These are phyloP conservation scores for Lepas anatifera DNA, from an alignment of 2,888 invertebrate genomes.

Conservation along the genomic window DNA sequence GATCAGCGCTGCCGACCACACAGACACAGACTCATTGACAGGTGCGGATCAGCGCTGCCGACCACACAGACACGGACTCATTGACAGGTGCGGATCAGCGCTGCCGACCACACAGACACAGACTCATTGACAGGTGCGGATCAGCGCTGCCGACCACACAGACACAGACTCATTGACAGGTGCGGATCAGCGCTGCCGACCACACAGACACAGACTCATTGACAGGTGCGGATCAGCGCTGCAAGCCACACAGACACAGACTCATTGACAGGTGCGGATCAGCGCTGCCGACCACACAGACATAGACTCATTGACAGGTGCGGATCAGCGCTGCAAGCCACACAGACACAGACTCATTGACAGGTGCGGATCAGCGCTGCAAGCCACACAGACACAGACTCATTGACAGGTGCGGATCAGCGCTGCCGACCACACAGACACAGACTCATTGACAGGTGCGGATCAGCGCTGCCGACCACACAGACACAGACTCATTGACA, in stretches of 20 bases:
- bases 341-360: background rate
- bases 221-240: too few species aligned
- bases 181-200: background rate
- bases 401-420: too few species aligned
- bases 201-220: background rate
- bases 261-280: background rate
- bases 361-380: background rate
- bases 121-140: too few species aligned
- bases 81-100: background rate
- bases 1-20: background rate
- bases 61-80: conserved; percentile 26
- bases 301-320: background rate
- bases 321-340: conserved; percentile 56
- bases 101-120: background rate
- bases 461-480: background rate
- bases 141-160: conserved; percentile 49
- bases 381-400: background rate
- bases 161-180: background rate
- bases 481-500: background rate
- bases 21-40: background rate
- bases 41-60: too few species aligned
- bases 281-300: background rate
- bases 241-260: conserved; percentile 28
- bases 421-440: conserved; percentile 42
- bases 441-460: background rate